A percentile compares a stretch with the other conserved stretches of the same genome.
Evolutionary conservation across 1,140 invertebrate species (phyloP).

Genomic region (Apocrypta bakeri): DNA sequence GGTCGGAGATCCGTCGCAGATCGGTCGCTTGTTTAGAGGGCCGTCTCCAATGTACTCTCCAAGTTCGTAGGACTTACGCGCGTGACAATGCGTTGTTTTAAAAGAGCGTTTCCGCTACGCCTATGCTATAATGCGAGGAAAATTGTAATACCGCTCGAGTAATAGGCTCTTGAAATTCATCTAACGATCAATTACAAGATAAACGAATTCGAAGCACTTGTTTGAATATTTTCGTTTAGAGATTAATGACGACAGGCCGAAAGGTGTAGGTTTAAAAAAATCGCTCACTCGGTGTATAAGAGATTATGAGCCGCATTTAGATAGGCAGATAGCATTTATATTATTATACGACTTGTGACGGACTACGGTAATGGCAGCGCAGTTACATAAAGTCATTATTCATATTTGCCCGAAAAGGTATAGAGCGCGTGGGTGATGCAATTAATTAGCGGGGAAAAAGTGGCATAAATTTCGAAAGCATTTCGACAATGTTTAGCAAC

Average conservation of each 20-base stretch:
- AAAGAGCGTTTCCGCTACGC: not conserved
- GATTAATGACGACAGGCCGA: not conserved
- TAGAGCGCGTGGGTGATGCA: not conserved
- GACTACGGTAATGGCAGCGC: not conserved
- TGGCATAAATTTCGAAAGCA: conserved; percentile 38
- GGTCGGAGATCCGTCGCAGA: not conserved
- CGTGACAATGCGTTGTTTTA: conserved; percentile 5
- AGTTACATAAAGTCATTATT: conserved; percentile 23
- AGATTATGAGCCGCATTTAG: too few species aligned
- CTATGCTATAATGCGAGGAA: not conserved
- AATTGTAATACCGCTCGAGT: not conserved
- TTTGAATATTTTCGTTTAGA: not conserved
- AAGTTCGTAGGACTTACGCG: too few species aligned
- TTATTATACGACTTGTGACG: not conserved
- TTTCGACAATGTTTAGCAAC: conserved; percentile 38
- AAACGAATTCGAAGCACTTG: too few species aligned
- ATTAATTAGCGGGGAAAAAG: conserved; percentile 35
- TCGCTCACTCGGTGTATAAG: too few species aligned
- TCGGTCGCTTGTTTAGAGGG: conserved; percentile 18
- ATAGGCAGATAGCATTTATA: too few species aligned
- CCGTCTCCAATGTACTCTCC: conserved; percentile 14
- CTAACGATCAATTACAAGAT: too few species aligned
- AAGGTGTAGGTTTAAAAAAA: too few species aligned
- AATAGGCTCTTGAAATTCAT: not conserved
- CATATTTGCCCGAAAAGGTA: conserved; percentile 9